Evolutionary conservation across 64 coral and sea anemone species (phyloP), one percentile per base, ranked within the genome.

Genomic region (Anthopleura sola): DNA sequence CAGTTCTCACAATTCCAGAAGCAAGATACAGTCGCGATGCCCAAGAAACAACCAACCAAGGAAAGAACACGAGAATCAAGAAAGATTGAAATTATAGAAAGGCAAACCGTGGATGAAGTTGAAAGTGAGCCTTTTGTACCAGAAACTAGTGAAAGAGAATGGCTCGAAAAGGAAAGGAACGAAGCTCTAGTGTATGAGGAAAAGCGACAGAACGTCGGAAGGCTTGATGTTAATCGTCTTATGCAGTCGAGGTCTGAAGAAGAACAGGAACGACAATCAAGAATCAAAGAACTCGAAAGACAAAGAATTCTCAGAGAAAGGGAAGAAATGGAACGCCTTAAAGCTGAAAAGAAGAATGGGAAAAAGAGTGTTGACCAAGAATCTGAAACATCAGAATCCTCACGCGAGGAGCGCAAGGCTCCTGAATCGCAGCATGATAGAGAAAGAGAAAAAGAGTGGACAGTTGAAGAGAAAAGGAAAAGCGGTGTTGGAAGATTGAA

Each of bases 1-100:
- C 82, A 83, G 47, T 83, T 83, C 50, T 56, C 49, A 60, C 48
- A 83, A 34, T 83, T 83, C 82, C 82, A 83, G 50, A 20, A 83
- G 51, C 15, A 83, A n/a, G 76, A 79, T 13, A 79, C 19, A 24
- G 37, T 20, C 24, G 38, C 17, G 15, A 32, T 71, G 31, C 26
- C 66, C 7, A 71, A 71, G 66, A 71, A 71, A 62, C 58, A 62
- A 62, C 58, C 23, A 23, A 0, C 66, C 13, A 71, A 71, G 28
- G 26, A 71, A 13, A 32, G 10, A 71, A 17, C 29, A 12, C 12
- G 66, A 32, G 58, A 71, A 13, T 14, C 66, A 33, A 71, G 15
- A 32, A 69, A 71, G 29, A 62, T 12, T 26, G 58, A 62, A 26
- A 26, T 62, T 9, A 62, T 62, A n/a, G 58, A 62, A 62, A 62